Conservation (phyloP, 2,888 invertebrate species). For the Aspidapion aeneum region DNA sequence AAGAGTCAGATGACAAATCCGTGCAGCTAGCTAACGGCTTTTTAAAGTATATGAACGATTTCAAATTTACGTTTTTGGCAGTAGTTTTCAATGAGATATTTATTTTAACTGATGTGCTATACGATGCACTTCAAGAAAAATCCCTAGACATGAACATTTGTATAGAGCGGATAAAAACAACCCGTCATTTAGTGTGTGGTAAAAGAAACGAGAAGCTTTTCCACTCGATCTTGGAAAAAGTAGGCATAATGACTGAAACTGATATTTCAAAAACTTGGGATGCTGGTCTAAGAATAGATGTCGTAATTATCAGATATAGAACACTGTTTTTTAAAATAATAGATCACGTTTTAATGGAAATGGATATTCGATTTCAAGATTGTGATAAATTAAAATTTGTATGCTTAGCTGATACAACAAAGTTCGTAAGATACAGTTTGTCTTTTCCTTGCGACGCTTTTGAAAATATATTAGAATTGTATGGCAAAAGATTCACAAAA, state of each 20-base stretch:
- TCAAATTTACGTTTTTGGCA: conserved; percentile 27
- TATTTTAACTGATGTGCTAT: conserved; percentile 21
- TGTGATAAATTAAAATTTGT: conserved; percentile 10
- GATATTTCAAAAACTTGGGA: neutral
- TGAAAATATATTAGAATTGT: conserved; percentile 3
- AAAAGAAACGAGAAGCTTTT: conserved; percentile 16
- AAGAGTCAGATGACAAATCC: conserved; percentile 22
- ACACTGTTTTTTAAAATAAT: conserved; percentile 4
- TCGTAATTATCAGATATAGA: neutral
- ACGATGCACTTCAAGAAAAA: conserved; percentile 23
- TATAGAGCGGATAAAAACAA: conserved; percentile 19
- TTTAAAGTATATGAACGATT: conserved; percentile 26
- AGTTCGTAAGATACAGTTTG: neutral
- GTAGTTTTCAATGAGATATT: conserved; percentile 28
- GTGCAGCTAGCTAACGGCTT: conserved; percentile 21
- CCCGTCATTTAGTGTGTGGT: conserved; percentile 6
- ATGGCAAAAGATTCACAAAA: neutral
- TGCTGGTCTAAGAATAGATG: neutral
- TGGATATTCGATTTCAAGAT: conserved; percentile 9
- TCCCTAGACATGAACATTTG: conserved; percentile 27
- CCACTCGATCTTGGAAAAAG: conserved; percentile 11
- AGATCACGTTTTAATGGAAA: conserved; percentile 11
- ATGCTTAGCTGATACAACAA: conserved; percentile 11
- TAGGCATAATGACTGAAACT: conserved; percentile 7
- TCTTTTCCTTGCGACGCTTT: conserved; percentile 2